A percentile compares a stretch with the other conserved stretches of the same genome.
These are phyloP conservation scores for Tetropium fuscum DNA, from an alignment of 2,888 invertebrate genomes.

Conservation along the genomic window DNA sequence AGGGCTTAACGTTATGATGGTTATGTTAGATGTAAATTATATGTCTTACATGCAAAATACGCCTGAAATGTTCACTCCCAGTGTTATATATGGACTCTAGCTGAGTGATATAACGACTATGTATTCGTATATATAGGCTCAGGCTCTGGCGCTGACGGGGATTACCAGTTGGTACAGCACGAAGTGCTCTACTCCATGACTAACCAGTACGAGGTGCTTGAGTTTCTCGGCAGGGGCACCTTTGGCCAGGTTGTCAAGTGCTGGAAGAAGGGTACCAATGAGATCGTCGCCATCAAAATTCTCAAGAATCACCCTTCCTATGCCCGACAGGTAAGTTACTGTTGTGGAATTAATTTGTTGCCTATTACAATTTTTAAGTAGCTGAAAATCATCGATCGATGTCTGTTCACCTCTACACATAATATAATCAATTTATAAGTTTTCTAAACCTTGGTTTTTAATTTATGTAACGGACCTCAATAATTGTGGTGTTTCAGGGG, in stretches of 20 bases:
- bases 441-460: no score
- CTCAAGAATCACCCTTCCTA: slow-evolving; percentile 99
- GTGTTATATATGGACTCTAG: slow-evolving; percentile 36
- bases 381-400: no score
- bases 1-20: neutral
- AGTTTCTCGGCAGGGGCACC: slow-evolving; percentile 99
- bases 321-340: slow-evolving; percentile 83
- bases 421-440: no score
- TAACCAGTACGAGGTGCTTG: slow-evolving; percentile 95
- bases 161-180: slow-evolving; percentile 98
- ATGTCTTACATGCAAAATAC: slow-evolving; percentile 24
- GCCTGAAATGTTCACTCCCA: slow-evolving; percentile 28
- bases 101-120: slow-evolving; percentile 45
- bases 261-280: slow-evolving; percentile 99
- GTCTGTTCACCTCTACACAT: no score
- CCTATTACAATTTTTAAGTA: no score
- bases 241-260: slow-evolving; percentile 99
- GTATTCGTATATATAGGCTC: slow-evolving; percentile 70
- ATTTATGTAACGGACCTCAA: no score
- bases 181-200: slow-evolving; percentile 98
- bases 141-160: slow-evolving; percentile 92
- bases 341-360: no score
- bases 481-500: no score
- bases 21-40: neutral
- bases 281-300: slow-evolving; percentile 99